Evolutionary conservation across 2,888 invertebrate genomes (phyloP).

Genomic region (Noctua pronuba): DNA sequence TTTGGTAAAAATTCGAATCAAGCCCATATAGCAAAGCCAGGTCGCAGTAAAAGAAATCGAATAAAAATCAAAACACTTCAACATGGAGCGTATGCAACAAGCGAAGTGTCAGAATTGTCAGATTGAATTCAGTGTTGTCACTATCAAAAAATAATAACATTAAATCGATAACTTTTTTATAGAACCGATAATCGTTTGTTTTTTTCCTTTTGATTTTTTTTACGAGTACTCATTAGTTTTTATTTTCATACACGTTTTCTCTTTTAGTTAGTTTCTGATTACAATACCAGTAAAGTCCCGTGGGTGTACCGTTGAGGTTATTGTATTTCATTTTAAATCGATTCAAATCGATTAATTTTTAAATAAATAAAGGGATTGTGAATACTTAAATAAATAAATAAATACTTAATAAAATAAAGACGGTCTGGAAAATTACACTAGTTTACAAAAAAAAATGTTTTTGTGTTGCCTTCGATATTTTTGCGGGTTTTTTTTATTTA

Average conservation of each 20-base stretch:
- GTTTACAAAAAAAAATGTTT: no score
- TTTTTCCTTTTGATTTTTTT: not conserved
- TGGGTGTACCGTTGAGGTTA: not conserved
- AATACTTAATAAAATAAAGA: no score
- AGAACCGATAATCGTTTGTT: not conserved
- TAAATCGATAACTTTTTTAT: no score
- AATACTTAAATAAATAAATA: no score
- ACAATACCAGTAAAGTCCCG: not conserved
- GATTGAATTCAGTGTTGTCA: not conserved
- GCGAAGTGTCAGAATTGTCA: not conserved
- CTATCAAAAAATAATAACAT: not conserved
- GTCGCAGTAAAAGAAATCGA: not conserved
- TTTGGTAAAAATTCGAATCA: not conserved
- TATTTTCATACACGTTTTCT: not conserved
- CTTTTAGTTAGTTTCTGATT: not conserved
- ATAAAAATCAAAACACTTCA: slow-evolving; percentile 5
- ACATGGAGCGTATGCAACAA: not conserved
- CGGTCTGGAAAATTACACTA: no score
- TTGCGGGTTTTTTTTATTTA: no score
- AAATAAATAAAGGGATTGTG: no score
- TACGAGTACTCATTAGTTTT: not conserved
- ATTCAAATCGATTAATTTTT: not conserved
- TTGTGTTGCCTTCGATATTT: no score
- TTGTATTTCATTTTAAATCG: not conserved
- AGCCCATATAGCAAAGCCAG: not conserved